A percentile compares a stretch with the other conserved stretches of the same genome.
These are phyloP conservation scores for Diaperis boleti DNA, from an alignment of 2,888 invertebrate genomes.

Conservation along the genomic window DNA sequence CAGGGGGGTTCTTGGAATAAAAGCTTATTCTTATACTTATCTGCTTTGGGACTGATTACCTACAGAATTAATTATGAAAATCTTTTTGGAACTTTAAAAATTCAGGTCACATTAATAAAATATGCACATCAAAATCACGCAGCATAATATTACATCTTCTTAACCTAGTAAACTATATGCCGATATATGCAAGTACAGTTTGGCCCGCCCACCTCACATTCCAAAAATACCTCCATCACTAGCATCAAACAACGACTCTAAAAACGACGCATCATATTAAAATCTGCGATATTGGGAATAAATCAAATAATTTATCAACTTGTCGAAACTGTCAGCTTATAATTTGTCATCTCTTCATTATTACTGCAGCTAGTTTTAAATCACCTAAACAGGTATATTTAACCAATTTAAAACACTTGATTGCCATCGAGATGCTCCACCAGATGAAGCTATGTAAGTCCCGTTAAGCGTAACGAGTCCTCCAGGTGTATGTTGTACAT, in stretches of 20 bases:
- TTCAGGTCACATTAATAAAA: no score
- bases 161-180: background rate
- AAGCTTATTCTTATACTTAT: no score
- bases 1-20: no score
- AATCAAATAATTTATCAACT: background rate
- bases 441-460: constrained; percentile 56
- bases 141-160: background rate
- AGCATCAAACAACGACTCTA: background rate
- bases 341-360: background rate
- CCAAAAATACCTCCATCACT: background rate
- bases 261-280: no score
- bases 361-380: background rate
- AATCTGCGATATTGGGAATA: no score
- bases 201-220: background rate
- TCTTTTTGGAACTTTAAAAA: no score
- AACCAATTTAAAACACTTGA: constrained; percentile 28
- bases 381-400: constrained; percentile 5
- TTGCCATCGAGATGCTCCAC: constrained; percentile 23
- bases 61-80: no score
- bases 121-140: no score
- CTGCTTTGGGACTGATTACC: no score
- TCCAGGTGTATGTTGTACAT: constrained; percentile 50
- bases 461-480: constrained; percentile 56
- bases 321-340: background rate
- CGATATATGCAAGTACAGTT: background rate